phyloP scores from a whole-genome alignment of 2,888 invertebrate genomes.

The Amiota minor region DNA sequence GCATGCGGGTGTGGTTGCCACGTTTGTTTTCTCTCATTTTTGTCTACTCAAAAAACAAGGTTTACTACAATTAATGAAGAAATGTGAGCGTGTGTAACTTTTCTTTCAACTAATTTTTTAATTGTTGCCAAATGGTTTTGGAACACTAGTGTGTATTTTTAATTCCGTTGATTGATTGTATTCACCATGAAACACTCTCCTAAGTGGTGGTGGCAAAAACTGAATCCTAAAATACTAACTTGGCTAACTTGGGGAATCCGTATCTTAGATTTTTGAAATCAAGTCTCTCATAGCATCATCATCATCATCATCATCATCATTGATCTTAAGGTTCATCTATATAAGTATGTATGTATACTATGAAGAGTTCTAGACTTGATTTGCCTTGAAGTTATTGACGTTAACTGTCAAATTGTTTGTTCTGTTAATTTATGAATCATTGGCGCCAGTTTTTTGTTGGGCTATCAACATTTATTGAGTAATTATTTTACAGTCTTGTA shows the following conservation, averaged over 20 bases:
- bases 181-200: conserved; percentile 1
- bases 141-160: conserved; percentile 18
- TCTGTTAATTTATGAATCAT: conserved; percentile 16
- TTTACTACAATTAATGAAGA: conserved; percentile 64
- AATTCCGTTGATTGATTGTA: conserved; percentile 21
- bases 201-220: neutral
- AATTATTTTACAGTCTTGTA: no score
- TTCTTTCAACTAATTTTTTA: conserved; percentile 34
- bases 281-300: no score
- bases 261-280: no score
- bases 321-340: no score
- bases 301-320: no score
- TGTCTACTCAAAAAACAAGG: conserved; percentile 24
- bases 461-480: no score
- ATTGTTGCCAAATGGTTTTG: conserved; percentile 37
- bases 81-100: conserved; percentile 20
- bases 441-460: conserved; percentile 9
- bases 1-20: conserved; percentile 67
- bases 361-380: no score
- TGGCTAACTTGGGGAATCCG: no score
- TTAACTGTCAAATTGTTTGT: conserved; percentile 20
- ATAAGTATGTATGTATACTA: no score
- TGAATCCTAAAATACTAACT: no score
- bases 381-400: conserved; percentile 3
- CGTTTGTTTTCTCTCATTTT: conserved; percentile 21